Evolutionary conservation across 2,113 vertebrate species (phyloP), one percentile per base, ranked within the genome.

Genomic region (Ammospiza caudacuta): DNA sequence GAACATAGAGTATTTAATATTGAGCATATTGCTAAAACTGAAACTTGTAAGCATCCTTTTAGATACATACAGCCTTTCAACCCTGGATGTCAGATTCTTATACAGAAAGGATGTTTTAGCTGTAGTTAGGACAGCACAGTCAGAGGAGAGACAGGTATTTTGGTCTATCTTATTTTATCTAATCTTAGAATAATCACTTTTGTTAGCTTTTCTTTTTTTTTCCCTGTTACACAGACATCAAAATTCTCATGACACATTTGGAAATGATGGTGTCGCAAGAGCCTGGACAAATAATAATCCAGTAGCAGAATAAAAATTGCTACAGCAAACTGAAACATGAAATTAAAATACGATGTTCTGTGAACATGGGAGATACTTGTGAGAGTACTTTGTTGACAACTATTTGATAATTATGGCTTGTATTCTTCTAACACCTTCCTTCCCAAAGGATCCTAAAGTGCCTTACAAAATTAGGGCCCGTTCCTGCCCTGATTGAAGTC

Each of bases 401-500:
- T 85, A 76, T 62, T 85, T 87, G 59, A 90, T 87, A 91, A 90
- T 94, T 92, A 90, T 33, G 69, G 41, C 70, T 92, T 96, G 78
- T 78, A 62, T 94, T 92, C 31, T 88, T 93, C 57, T 94, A 94
- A 95, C 91, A 95, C 78, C 91, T 90, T 96, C 95, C 82, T 91
- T 88, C 90, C 90, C 94, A 83, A 91, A 94, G 91, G 91, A 93
- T 88, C 85, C 63, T 88, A 91, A 95, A 96, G 87, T 95, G 91
- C 92, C 92, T 95, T 97, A 51, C 94, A 95, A 92, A 94, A 96
- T 92, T 87, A 85, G 89, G 93, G 87, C 81, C 89, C 87, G 35
- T 95, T 95, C 93, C 64, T 95, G 90, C 90, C 89, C 93, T 96
- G 78, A 95, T 63, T 95, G 90, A 95, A 97, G 94, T 96, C 91